Conservation (phyloP, 1,140 invertebrate genomes). For the Drosophila bifasciata region DNA sequence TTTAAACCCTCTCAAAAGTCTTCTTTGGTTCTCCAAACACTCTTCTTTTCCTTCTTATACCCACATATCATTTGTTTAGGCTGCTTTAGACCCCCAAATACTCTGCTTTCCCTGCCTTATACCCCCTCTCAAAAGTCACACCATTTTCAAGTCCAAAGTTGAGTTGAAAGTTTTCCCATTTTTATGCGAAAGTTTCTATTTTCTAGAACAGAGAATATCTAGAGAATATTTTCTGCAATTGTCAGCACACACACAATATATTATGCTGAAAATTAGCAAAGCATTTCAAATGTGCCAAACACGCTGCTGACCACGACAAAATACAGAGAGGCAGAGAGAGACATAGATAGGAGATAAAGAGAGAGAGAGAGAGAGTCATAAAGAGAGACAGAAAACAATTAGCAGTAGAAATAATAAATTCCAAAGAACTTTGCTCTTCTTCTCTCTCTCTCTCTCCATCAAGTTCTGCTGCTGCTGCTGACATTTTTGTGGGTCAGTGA, state of each 20-base stretch:
- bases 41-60: too few species aligned
- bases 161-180: neutral
- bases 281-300: slow-evolving; percentile 42
- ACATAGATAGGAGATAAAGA: too few species aligned
- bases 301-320: slow-evolving; percentile 21
- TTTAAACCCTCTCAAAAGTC: neutral
- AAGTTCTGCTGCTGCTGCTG: too few species aligned
- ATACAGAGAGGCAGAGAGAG: too few species aligned
- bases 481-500: slow-evolving; percentile 49
- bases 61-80: too few species aligned
- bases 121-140: slow-evolving; percentile 6
- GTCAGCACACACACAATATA: slow-evolving; percentile 41
- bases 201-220: neutral
- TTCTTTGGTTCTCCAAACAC: too few species aligned
- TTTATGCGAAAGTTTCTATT: slow-evolving; percentile 29
- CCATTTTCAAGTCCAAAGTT: slow-evolving; percentile 20
- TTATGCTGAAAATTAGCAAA: slow-evolving; percentile 50
- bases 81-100: too few species aligned
- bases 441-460: neutral
- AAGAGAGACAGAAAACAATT: slow-evolving; percentile 28
- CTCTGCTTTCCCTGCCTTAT: too few species aligned
- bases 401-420: slow-evolving; percentile 13
- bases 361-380: too few species aligned
- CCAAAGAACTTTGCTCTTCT: neutral
- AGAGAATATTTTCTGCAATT: slow-evolving; percentile 20